Evolutionary conservation across 2,113 vertebrate species (phyloP), one percentile per base, ranked within the genome.

Genomic region (Gallinago media): DNA sequence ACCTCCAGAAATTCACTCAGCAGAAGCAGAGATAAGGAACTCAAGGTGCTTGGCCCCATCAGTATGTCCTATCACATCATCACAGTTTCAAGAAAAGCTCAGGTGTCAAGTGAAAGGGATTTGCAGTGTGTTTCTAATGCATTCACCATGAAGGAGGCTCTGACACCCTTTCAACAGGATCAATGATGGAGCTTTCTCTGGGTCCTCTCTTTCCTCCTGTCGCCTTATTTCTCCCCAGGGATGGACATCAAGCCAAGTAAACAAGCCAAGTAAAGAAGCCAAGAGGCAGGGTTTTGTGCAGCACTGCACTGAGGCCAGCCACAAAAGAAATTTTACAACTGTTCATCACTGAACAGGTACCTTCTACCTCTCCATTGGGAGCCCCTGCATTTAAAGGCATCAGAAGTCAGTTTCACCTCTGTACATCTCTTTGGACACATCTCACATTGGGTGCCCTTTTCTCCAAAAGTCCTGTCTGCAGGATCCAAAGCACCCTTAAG

Each of bases 61-160:
- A 67, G 10, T 19, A 75, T 0, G 0, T 27, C 68, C 27, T 31
- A 76, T 21, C 20, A 49, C 38, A 78, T 20, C 70, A 52, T 4
- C 26, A 15, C 22, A 56, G 67, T 19, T 74, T 27, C 50, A 67
- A 40, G 42, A 56, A 46, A 74, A 89, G 15, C 34, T 74, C 50
- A 52, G 25, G 26, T 3, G 0, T 44, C 52, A 76, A 68, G 38
- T 0, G 0, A 34, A 66, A 88, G 17, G 16, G 32, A 72, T 49
- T 72, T 23, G 18, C 54, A 83, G 62, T 32, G 56, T 20, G 23
- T 38, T 74, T 71, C 34, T 59, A 77, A 62, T 1, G n/a, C 12
- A 25, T 46, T 78, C 38, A 59, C 38, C 38, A 22, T 1, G 2
- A 82, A 17, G 29, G 8, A 89, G 52, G 21, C 42, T 78, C 81